Base-by-base conservation (phyloP, 2,797 vertebrate genomes). In the Sciurus carolinensis region DNA sequence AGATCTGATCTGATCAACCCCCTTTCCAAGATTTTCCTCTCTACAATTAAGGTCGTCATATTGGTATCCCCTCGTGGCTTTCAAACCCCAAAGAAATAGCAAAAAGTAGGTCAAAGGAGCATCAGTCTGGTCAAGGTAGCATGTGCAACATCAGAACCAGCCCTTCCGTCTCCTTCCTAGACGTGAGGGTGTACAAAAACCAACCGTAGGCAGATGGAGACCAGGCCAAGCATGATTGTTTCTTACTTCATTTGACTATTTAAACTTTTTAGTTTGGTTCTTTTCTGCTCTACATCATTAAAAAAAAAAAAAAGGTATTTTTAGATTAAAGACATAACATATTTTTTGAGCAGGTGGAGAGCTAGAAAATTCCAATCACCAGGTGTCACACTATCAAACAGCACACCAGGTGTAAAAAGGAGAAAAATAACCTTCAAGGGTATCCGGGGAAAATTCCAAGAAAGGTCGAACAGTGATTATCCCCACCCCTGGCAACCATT, bases 331-430 rank as follows among this genome's bases (percentile, higher is more conserved):
- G 90, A 97, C 96, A 96, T 96, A 97, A 93, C 96, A 97, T 96
- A 96, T 96, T 98, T 95, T 85, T 57, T 75, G 95, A 98, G 94
- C 97, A 98, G 97, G 96, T 98, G 97, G 97, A 89, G 8, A 97
- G 73, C 81, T 96, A 95, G 94, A 95, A 97, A 97, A 96, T 94
- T 96, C 94, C 91, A 96, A 69, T 97, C 95, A 94, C 94, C 97
- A 97, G 97, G 96, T 97, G 96, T 93, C 93, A 97, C 84, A 91
- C 93, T 96, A 96, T 75, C 93, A 93, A 97, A 94, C 97, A 96
- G 71, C 72, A 72, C 77, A 66, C 83, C 95, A 97, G 97, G 95
- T 97, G 87, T 96, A 94, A 88, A 95, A 96, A 93, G 91, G 73
- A 44, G 93, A 90, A 96, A 95, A 97, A 88, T 97, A 96, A 96